Evolutionary conservation across 2,797 vertebrate genomes (phyloP), one percentile per base, ranked within the genome.

Genomic region (Leptatherina wallacei): DNA sequence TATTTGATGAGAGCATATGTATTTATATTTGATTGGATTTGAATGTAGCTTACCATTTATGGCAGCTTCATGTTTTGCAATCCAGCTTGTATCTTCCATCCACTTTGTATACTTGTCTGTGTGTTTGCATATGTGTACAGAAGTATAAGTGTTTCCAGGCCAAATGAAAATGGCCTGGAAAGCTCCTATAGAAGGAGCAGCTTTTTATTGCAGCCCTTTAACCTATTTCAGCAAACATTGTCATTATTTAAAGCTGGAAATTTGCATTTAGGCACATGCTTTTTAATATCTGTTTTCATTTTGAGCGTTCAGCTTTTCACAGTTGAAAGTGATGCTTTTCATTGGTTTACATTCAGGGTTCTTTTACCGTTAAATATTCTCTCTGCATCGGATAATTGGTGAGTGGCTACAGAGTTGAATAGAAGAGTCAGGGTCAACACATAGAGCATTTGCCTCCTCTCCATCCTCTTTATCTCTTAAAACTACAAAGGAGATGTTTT

Each of bases 401-500:
- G 59, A 77, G 71, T 74, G 77, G 57, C 44, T 57, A 32, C 32
- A 2, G 47, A 64, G 78, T 77, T 81, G 65, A 83, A 83, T 63
- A 82, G 78, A 82, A 75, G 67, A 73, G 72, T 70, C 61, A 65
- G 71, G 64, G 69, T 77, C 35, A 32, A 69, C 73, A 66, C 32
- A 2, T 47, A 59, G 72, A 71, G 81, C 73, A 51, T 87, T 88
- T 70, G 73, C 69, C 71, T 81, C 73, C 68, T 72, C 79, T 78
- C 71, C 49, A 63, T 70, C 66, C 38, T 69, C 60, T 55, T 58
- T 78, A 40, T 71, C 62, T 60, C 74, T 61, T 44, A 22, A 60
- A 71, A 78, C 70, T 65, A n/a, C 69, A 33, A 32, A 67, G 11
- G 32, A 79, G 81, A 75, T 22, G 65, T 77, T 86, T 92, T 91